A percentile compares a stretch with the other conserved stretches of the same genome.
Evolutionary conservation across 2,888 invertebrate species (phyloP).

Genomic region (Furcula furcula): DNA sequence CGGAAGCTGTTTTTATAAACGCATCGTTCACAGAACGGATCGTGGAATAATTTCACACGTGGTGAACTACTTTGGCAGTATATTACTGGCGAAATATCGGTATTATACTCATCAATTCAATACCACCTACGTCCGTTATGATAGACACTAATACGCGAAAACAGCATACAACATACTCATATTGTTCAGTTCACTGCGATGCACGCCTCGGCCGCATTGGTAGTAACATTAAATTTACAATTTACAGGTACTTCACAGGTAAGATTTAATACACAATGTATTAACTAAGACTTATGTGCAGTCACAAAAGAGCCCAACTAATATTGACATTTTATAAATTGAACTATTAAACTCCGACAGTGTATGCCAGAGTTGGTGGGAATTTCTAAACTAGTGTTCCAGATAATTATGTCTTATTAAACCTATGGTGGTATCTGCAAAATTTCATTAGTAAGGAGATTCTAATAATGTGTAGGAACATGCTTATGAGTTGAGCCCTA

Average conservation of each 20-base stretch:
- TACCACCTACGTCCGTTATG: slow-evolving; percentile 58
- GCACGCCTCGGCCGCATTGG: slow-evolving; percentile 59
- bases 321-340: slow-evolving; percentile 44
- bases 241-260: slow-evolving; percentile 81
- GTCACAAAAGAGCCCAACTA: slow-evolving; percentile 76
- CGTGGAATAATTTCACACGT: slow-evolving; percentile 70
- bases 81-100: slow-evolving; percentile 64
- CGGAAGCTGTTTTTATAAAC: slow-evolving; percentile 70
- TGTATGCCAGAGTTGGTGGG: background rate
- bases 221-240: slow-evolving; percentile 73
- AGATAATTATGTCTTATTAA: slow-evolving; percentile 4
- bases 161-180: slow-evolving; percentile 67
- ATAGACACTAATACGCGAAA: slow-evolving; percentile 68
- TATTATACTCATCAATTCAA: slow-evolving; percentile 61
- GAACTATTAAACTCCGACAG: slow-evolving; percentile 24
- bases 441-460: slow-evolving; percentile 30
- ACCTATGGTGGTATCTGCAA: slow-evolving; percentile 14
- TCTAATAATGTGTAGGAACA: slow-evolving; percentile 25
- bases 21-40: slow-evolving; percentile 81
- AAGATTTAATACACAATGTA: slow-evolving; percentile 71
- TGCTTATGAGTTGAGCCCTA: slow-evolving; percentile 71
- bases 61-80: slow-evolving; percentile 80
- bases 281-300: slow-evolving; percentile 69
- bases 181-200: slow-evolving; percentile 74
- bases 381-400: slow-evolving; percentile 4